Evolutionary conservation across 2,113 vertebrate genomes (phyloP).

Genomic region (Setophaga kirtlandii): DNA sequence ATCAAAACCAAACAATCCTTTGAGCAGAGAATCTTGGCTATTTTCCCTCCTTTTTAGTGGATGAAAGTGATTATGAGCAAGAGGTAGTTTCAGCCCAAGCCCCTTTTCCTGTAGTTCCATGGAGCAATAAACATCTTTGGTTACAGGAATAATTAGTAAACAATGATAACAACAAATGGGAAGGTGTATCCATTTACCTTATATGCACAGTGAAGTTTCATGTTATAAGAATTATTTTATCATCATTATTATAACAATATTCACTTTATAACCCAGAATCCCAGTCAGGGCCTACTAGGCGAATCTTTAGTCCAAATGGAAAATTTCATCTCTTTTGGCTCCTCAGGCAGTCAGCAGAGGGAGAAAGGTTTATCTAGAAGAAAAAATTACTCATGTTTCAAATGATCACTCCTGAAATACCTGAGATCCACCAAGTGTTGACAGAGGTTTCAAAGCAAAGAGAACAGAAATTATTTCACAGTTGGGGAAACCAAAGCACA

Average conservation of each 20-base stretch:
- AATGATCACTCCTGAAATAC: not conserved
- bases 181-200: not conserved
- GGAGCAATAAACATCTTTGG: not conserved
- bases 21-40: not conserved
- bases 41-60: not conserved
- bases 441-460: not conserved
- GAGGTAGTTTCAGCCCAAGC: not conserved
- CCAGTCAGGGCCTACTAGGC: not conserved
- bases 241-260: not conserved
- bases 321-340: not conserved
- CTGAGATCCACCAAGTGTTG: not conserved
- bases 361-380: not conserved
- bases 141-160: not conserved
- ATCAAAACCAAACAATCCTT: not conserved
- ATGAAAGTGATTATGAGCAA: not conserved
- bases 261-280: not conserved
- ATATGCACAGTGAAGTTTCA: not conserved
- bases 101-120: not conserved
- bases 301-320: not conserved
- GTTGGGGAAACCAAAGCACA: not conserved
- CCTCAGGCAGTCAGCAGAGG: not conserved
- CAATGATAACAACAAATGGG: not conserved
- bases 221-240: not conserved
- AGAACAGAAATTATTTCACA: not conserved
- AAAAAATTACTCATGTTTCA: not conserved